Percentiles rank a stretch among this genome's conserved stretches.
These are phyloP conservation scores for Fistularia tabacaria DNA, from an alignment of 2,797 vertebrate genomes.

Conservation along the genomic window DNA sequence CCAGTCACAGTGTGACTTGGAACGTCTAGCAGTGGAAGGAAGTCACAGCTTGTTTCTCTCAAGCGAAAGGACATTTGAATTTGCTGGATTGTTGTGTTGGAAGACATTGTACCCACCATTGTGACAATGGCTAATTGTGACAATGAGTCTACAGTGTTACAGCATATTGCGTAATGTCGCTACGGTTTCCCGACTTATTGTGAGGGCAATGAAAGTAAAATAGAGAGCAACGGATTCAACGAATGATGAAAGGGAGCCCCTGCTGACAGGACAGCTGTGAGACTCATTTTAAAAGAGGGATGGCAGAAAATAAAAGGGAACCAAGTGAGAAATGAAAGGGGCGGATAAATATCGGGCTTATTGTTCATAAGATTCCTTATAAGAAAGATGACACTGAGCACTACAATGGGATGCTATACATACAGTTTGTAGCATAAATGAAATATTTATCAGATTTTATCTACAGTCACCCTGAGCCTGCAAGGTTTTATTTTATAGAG, in stretches of 20 bases:
- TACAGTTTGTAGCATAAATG: constrained; percentile 79
- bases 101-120: constrained; percentile 34
- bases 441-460: constrained; percentile 83
- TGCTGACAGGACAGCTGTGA: constrained; percentile 83
- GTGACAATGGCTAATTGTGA: constrained; percentile 34
- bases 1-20: constrained; percentile 78
- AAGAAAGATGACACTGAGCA: constrained; percentile 73
- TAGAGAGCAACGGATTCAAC: constrained; percentile 75
- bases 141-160: constrained; percentile 69
- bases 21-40: constrained; percentile 44
- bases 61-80: constrained; percentile 33
- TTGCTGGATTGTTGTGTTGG: constrained; percentile 26
- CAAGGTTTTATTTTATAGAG: constrained; percentile 70
- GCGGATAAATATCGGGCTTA: constrained; percentile 67
- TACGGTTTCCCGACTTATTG: constrained; percentile 49
- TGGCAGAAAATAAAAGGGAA: constrained; percentile 28
- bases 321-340: constrained; percentile 35
- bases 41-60: constrained; percentile 40
- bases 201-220: constrained; percentile 56
- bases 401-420: constrained; percentile 54
- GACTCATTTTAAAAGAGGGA: constrained; percentile 63
- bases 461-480: constrained; percentile 39
- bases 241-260: constrained; percentile 68
- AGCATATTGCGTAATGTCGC: constrained; percentile 64
- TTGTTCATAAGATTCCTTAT: constrained; percentile 81